Percentiles rank a stretch among this genome's conserved stretches.
Conservation (phyloP, 2,113 vertebrate genomes). For the Chloropsis cyanopogon region DNA sequence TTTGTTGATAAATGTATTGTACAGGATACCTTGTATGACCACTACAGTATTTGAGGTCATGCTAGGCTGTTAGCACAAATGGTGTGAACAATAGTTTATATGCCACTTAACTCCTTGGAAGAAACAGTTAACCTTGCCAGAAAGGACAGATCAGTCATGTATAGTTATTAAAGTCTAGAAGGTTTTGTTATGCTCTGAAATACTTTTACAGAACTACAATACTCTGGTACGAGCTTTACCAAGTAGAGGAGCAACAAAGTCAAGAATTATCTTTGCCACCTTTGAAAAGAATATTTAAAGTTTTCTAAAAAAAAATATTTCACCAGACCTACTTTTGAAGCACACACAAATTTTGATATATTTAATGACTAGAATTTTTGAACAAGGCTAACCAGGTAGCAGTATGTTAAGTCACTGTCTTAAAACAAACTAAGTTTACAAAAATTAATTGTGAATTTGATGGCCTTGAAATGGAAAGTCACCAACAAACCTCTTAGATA, state of each 20-base stretch:
- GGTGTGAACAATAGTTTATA: slow-evolving; percentile 84
- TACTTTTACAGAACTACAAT: slow-evolving; percentile 60
- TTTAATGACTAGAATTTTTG: neutral
- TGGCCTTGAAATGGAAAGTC: neutral
- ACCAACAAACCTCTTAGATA: neutral
- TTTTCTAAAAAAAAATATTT: neutral
- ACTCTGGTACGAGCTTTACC: neutral
- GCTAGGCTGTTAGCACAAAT: slow-evolving; percentile 78
- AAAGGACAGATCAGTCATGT: slow-evolving; percentile 80
- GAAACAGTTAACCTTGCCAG: slow-evolving; percentile 81
- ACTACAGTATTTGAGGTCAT: slow-evolving; percentile 75
- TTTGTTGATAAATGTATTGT: slow-evolving; percentile 81
- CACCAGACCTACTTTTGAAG: slow-evolving; percentile 6
- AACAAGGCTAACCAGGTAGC: slow-evolving; percentile 2
- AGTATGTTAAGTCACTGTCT: neutral
- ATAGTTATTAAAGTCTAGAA: slow-evolving; percentile 78
- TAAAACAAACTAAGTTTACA: neutral
- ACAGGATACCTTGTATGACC: slow-evolving; percentile 70
- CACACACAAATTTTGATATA: neutral
- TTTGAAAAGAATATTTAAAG: slow-evolving; percentile 22
- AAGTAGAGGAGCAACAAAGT: slow-evolving; percentile 51
- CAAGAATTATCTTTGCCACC: slow-evolving; percentile 14
- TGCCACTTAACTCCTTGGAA: slow-evolving; percentile 83
- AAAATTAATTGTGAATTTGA: neutral
- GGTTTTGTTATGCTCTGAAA: slow-evolving; percentile 74